Conservation (phyloP, 2,113 vertebrate genomes). For the Crotophaga sulcirostris region DNA sequence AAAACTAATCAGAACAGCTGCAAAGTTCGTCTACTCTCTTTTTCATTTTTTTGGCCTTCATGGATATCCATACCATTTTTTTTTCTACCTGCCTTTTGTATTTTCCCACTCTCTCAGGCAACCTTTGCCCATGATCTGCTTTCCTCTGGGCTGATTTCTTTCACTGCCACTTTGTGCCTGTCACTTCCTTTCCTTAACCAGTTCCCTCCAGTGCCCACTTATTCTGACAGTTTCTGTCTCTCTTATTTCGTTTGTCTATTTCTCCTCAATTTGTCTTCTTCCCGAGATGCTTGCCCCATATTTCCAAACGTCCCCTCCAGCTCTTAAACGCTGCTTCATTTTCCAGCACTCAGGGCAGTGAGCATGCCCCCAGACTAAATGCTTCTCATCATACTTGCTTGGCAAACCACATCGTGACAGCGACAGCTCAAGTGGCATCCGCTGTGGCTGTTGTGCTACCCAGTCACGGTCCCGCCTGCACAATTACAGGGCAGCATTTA, state of each 20-base stretch:
- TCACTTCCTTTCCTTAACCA: constrained; percentile 2
- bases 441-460: background rate
- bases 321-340: background rate
- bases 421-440: background rate
- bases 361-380: background rate
- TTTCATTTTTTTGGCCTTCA: background rate
- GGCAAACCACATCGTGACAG: background rate
- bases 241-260: background rate
- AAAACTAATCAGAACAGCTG: background rate
- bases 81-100: background rate
- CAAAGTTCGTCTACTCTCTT: background rate
- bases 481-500: background rate
- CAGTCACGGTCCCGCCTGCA: background rate
- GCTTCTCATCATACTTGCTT: background rate
- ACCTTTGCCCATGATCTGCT: background rate
- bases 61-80: background rate
- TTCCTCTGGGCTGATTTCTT: constrained; percentile 9
- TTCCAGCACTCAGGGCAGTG: background rate
- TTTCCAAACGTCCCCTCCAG: background rate
- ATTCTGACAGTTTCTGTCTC: constrained; percentile 23
- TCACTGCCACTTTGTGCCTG: constrained; percentile 32
- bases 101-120: background rate
- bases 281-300: background rate
- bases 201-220: background rate
- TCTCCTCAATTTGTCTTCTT: constrained; percentile 27